phyloP scores from a whole-genome alignment of 2,888 invertebrate species.

The Anthophora plumipes region DNA sequence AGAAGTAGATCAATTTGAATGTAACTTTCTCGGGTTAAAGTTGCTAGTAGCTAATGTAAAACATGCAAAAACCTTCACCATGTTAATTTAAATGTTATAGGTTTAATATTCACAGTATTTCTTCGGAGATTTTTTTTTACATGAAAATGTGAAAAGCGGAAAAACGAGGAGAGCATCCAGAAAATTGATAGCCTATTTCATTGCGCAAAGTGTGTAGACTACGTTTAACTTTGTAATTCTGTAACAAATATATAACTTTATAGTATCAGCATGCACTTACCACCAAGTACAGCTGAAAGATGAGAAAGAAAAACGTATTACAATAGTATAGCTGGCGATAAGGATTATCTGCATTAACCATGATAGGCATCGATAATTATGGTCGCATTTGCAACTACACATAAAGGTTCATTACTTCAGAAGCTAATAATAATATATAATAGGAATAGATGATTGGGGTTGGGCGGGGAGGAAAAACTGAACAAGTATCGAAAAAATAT shows the following conservation, averaged over 20 bases:
- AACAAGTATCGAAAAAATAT: constrained; percentile 43
- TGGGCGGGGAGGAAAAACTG: background rate
- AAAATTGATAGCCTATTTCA: constrained; percentile 41
- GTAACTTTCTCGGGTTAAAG: constrained; percentile 31
- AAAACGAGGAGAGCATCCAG: constrained; percentile 43
- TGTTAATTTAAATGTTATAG: constrained; percentile 23
- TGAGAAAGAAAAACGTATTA: constrained; percentile 70
- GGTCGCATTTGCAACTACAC: constrained; percentile 54
- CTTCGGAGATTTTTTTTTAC: constrained; percentile 4
- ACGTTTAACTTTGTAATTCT: constrained; percentile 38
- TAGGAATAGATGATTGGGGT: constrained; percentile 26
- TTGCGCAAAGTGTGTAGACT: constrained; percentile 35
- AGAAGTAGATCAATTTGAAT: constrained; percentile 23
- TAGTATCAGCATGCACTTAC: constrained; percentile 73
- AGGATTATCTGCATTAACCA: constrained; percentile 53
- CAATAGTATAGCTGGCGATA: constrained; percentile 58
- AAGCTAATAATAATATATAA: constrained; percentile 40
- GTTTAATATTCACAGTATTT: constrained; percentile 6
- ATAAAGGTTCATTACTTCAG: constrained; percentile 37
- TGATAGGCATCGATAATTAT: constrained; percentile 46
- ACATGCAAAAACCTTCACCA: constrained; percentile 70
- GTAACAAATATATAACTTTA: constrained; percentile 33
- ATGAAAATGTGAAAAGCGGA: constrained; percentile 44
- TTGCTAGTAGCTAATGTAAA: constrained; percentile 27
- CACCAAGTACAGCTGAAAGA: constrained; percentile 73